Evolutionary conservation across 2,797 vertebrate species (phyloP).

Genomic region (Lepilemur ruficaudatus): DNA sequence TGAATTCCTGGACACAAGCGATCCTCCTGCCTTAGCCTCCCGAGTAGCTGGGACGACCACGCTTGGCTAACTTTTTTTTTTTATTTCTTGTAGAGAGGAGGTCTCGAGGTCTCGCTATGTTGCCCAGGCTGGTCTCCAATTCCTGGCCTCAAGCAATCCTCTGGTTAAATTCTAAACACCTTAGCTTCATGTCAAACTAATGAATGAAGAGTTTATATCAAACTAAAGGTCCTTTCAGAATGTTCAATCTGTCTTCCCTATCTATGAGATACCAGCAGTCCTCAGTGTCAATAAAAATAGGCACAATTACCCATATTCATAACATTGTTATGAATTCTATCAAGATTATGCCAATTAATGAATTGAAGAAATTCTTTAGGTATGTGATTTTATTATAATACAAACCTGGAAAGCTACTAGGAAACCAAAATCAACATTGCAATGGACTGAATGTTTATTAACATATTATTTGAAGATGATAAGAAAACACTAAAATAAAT

Average conservation of each 20-base stretch:
- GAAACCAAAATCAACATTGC: slow-evolving; percentile 12
- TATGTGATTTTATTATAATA: slow-evolving; percentile 25
- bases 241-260: not conserved
- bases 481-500: not conserved
- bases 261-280: not conserved
- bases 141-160: not conserved
- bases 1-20: not conserved
- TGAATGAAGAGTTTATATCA: not conserved
- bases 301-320: not conserved
- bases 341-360: not conserved
- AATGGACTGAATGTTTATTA: not conserved
- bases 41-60: not conserved
- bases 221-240: not conserved
- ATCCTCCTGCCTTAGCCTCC: not conserved
- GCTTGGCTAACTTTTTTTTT: not conserved
- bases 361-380: not conserved
- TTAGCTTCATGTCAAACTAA: not conserved
- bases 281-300: not conserved
- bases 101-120: not conserved
- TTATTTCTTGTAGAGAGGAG: not conserved
- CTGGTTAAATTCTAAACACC: not conserved
- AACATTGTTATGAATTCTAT: not conserved
- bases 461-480: not conserved
- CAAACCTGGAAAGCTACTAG: not conserved
- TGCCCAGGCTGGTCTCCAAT: not conserved